Conservation (phyloP, 1,140 invertebrate species). For the Nasonia vitripennis region DNA sequence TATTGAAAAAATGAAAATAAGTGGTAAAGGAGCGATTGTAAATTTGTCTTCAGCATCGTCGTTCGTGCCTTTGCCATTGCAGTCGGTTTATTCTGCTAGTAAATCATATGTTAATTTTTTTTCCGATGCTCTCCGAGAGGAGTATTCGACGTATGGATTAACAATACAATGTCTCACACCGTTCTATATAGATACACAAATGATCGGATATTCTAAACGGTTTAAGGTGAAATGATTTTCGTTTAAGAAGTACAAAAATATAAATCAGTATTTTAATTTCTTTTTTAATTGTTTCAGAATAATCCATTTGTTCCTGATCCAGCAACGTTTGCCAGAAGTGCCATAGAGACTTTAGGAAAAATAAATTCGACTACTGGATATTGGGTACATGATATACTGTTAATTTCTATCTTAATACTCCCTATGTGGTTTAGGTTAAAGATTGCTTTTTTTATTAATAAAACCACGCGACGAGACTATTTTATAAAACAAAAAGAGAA, state of each 20-base stretch:
- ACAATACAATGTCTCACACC: conserved; percentile 90
- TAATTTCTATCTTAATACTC: neutral
- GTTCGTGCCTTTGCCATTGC: conserved; percentile 87
- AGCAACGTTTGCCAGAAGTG: neutral
- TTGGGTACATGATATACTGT: conserved; percentile 19
- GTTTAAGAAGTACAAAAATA: neutral
- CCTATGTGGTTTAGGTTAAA: neutral
- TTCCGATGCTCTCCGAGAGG: conserved; percentile 85
- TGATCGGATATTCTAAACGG: conserved; percentile 87
- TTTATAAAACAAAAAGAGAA: neutral
- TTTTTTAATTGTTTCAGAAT: conserved; percentile 16
- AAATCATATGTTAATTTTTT: conserved; percentile 89
- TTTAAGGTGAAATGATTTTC: conserved; percentile 65
- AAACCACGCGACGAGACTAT: neutral
- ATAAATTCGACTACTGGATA: conserved; percentile 34
- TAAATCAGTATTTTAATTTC: neutral
- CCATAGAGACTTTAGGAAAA: conserved; percentile 35
- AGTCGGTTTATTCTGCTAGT: conserved; percentile 92
- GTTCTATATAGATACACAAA: conserved; percentile 91
- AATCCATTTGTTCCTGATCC: neutral
- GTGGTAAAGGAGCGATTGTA: conserved; percentile 86
- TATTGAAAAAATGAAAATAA: conserved; percentile 85
- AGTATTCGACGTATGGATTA: conserved; percentile 85
- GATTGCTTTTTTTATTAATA: neutral
- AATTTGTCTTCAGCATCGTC: conserved; percentile 92